These are phyloP conservation scores for Strix aluco DNA, from an alignment of 2,113 vertebrate species.

Conservation along the genomic window DNA sequence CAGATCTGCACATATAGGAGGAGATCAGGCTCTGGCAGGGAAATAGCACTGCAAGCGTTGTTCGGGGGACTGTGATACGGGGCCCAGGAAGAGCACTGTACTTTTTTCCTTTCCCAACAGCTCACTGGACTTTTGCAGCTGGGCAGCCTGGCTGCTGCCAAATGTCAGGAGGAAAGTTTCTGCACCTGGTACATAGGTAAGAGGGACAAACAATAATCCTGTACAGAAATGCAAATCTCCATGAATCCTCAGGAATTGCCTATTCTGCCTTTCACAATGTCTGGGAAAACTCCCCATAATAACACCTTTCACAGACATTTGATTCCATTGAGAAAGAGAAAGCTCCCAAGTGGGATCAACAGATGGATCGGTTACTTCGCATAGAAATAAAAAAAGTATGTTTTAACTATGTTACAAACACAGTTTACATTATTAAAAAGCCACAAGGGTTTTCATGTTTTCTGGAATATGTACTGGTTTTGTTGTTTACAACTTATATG, in stretches of 20 bases:
- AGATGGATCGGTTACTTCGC: neutral
- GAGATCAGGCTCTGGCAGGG: neutral
- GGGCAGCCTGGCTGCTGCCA: neutral
- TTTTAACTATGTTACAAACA: neutral
- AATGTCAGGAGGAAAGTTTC: neutral
- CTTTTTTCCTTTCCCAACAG: neutral
- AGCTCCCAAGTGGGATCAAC: neutral
- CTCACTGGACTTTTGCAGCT: neutral
- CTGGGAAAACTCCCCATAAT: neutral
- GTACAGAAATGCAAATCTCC: neutral
- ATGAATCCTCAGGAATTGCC: neutral
- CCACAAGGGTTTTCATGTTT: neutral
- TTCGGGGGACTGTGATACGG: fast-evolving
- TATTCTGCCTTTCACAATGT: neutral
- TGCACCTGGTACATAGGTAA: neutral
- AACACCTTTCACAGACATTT: neutral
- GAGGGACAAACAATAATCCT: neutral
- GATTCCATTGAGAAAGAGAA: neutral
- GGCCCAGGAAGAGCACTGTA: neutral
- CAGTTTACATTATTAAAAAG: neutral
- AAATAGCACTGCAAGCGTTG: neutral
- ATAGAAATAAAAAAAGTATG: neutral
- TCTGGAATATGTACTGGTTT: neutral
- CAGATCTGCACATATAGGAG: neutral
- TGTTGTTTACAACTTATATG: neutral